Conservation (phyloP, 2,797 vertebrate species). For the Chloroceryle amazona region DNA sequence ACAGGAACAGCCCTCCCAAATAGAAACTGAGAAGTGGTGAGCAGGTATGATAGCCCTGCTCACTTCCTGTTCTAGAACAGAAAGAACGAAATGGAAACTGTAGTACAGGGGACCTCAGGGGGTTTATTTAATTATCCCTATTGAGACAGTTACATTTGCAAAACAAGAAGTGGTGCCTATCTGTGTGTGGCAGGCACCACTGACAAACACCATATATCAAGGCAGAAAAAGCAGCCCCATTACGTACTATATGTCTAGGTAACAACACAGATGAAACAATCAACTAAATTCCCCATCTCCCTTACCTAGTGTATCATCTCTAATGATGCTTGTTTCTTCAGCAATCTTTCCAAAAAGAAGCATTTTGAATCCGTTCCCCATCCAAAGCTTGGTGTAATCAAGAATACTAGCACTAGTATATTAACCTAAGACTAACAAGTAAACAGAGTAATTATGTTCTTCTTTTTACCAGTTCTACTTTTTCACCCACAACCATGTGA, state of each 20-base stretch:
- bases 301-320: slow-evolving; percentile 58
- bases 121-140: slow-evolving; percentile 56
- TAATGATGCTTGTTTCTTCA: slow-evolving; percentile 58
- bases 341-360: slow-evolving; percentile 33
- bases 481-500: not conserved
- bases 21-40: not conserved
- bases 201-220: slow-evolving; percentile 64
- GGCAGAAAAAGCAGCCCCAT: slow-evolving; percentile 28
- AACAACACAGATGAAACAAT: slow-evolving; percentile 36
- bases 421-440: not conserved
- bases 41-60: not conserved
- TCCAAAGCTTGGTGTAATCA: slow-evolving; percentile 35
- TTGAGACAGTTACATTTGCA: slow-evolving; percentile 49
- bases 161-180: slow-evolving; percentile 58
- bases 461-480: not conserved
- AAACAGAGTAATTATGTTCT: not conserved
- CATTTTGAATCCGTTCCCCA: slow-evolving; percentile 7
- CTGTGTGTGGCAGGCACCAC: slow-evolving; percentile 37
- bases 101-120: slow-evolving; percentile 12
- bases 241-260: slow-evolving; percentile 2
- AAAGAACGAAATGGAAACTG: not conserved
- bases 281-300: slow-evolving; percentile 52
- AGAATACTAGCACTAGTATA: not conserved
- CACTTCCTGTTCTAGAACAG: not conserved
- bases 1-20: accelerated